Conservation (phyloP, 2,113 vertebrate species). For the Alligator sinensis region DNA sequence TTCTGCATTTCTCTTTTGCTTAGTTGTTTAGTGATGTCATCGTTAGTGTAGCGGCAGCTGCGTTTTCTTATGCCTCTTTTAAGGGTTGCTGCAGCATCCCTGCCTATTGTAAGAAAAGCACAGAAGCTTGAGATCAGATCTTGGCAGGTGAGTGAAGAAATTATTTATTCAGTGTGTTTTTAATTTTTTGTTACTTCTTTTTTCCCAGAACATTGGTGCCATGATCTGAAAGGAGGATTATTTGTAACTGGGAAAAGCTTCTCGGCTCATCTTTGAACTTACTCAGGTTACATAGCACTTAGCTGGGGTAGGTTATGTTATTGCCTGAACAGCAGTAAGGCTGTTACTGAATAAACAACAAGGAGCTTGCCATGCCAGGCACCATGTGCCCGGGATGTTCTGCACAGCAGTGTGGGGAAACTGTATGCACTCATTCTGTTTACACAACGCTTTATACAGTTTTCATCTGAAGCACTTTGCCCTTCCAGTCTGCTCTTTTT, state of each 20-base stretch:
- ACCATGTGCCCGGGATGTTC: not conserved
- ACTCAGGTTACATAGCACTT: not conserved
- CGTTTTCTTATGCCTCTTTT: not conserved
- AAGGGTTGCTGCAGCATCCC: not conserved
- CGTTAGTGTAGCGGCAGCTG: not conserved
- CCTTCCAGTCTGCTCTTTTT: not conserved
- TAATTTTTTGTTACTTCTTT: not conserved
- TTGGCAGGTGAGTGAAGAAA: not conserved
- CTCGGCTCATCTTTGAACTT: not conserved
- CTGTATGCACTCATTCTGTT: not conserved
- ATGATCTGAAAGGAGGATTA: not conserved
- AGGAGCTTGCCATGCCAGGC: not conserved
- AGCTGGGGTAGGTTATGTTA: not conserved
- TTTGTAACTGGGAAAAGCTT: not conserved
- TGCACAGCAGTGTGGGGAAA: not conserved
- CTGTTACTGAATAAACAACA: not conserved
- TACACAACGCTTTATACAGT: not conserved
- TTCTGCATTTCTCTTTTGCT: not conserved
- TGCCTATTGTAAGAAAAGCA: not conserved
- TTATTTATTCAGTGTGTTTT: not conserved
- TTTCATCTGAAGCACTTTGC: not conserved
- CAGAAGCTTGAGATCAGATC: not conserved
- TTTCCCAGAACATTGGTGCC: not conserved
- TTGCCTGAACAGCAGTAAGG: not conserved
- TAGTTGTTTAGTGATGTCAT: not conserved